Evolutionary conservation across 2,888 invertebrate species (phyloP).

Genomic region (Carcina quercana): DNA sequence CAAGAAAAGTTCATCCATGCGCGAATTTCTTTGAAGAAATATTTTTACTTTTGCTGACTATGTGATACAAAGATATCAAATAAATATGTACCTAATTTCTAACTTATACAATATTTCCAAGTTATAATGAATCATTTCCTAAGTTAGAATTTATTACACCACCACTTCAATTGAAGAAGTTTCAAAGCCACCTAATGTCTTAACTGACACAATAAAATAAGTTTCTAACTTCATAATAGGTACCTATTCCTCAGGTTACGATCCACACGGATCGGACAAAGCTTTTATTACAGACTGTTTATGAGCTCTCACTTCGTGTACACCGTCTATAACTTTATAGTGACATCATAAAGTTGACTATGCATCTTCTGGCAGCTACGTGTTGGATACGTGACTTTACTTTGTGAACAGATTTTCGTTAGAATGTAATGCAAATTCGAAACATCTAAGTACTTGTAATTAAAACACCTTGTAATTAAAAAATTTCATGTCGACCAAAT

Average conservation of each 20-base stretch:
- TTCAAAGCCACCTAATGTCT: not conserved
- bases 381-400: constrained; percentile 1
- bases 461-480: too few relatives aligned
- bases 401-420: constrained; percentile 3
- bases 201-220: not conserved
- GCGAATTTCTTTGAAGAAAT: too few relatives aligned
- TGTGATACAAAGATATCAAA: too few relatives aligned
- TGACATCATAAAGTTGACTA: constrained; percentile 8
- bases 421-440: not conserved
- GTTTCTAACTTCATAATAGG: not conserved
- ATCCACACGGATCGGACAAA: constrained; percentile 4
- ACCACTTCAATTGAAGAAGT: not conserved
- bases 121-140: too few relatives aligned
- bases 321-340: constrained; percentile 9
- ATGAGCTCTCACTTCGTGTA: constrained; percentile 4
- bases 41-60: too few relatives aligned
- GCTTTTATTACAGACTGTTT: constrained; percentile 11
- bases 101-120: too few relatives aligned
- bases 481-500: too few relatives aligned
- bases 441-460: too few relatives aligned
- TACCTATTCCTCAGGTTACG: constrained; percentile 4
- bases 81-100: too few relatives aligned
- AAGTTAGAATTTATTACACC: not conserved
- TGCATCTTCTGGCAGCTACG: constrained; percentile 5
- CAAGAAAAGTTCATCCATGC: too few relatives aligned